Evolutionary conservation across 2,888 invertebrate species (phyloP), one percentile per base, ranked within the genome.

Genomic region (Minunthozetes semirufus): DNA sequence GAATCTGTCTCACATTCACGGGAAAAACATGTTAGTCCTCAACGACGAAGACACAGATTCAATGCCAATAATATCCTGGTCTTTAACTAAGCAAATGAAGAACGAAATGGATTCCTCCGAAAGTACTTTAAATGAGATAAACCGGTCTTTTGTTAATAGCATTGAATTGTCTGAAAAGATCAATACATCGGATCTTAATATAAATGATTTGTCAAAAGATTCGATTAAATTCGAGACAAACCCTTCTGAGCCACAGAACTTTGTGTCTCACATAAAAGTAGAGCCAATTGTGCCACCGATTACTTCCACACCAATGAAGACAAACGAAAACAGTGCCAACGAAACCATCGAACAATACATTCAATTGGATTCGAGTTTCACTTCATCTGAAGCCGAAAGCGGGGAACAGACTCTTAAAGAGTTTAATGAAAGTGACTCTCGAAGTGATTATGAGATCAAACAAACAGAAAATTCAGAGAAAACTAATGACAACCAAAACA

Each of bases 371-470:
- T 63, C 63, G 73, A 79, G 78, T 77, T 80, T 79, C 76, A 79
- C 78, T 42, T 78, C 76, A 42, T 76, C 78, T 33, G 78, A 79
- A 74, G 77, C 79, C 48, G 78, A 80, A 72, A 78, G 79, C 17
- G 77, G 79, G 48, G 79, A 79, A 77, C 78, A 79, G 25, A 78
- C 76, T 22, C 77, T 78, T 5, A 68, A 77, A 0, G 46, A 76
- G 42, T 19, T 68, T 5, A 72, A 68, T 0, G 75, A 76, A 19
- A 74, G 66, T 11, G 42, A 72, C 15, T 19, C 46, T 22, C 42
- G 72, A 42, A 72, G 59, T 25, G 71, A 73, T 53, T 48, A 50
- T 6, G 46, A 56, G 15, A 33, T 50, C 38, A 71, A 11, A 17
- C 63, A 71, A 9, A 66, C 29, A 56, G 25, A 25, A 56, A 42